Base-by-base conservation (phyloP, 2,797 vertebrate genomes). In the Microctenopoma stevenorrisi region DNA sequence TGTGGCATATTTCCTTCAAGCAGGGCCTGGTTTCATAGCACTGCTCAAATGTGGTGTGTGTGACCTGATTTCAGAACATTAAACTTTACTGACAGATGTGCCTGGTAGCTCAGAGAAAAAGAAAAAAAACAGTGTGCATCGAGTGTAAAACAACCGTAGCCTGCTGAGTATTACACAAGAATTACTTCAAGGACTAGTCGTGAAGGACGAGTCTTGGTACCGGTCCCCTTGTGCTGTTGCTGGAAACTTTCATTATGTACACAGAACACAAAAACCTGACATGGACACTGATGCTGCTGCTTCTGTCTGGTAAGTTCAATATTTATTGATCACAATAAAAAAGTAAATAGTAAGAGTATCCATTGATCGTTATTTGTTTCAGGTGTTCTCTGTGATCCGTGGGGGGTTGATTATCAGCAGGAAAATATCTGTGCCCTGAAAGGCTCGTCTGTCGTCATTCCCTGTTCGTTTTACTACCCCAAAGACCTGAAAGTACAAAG, bases 231-330 rank as follows among this genome's bases (percentile, higher is more conserved):
- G 40, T 26, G 43, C 1, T 35, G 30, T 16, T 12, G n/a, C 5
- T 46, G n/a, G 15, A 35, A 35, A 50, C 35, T 12, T 42, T 46
- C 14, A 57, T 44, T n/a, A 76, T 76, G 66, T 47, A 16, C 7
- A 14, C 35, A 16, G 11, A 46, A 18, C 30, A 13, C 11, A 49
- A 16, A 50, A 35, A 3, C 10, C n/a, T 47, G 30, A 60, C 26
- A 7, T 28, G 61, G 53, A 40, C 15, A 1, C 68, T 63, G 14
- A 15, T 48, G 22, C 35, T 81, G 0, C 3, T 72, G 22, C 30
- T 78, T 65, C 43, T 79, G 7, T 22, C 26, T n/a, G 72, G 81
- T 80, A 65, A 76, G 66, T 59, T 15, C 10, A 5, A 63, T 25
- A 53, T 22, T 44, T 52, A 4, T 9, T 25, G 35, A n/a, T 55